These are phyloP conservation scores for Athrips mouffetella DNA, from an alignment of 2,888 invertebrate species.

Conservation along the genomic window DNA sequence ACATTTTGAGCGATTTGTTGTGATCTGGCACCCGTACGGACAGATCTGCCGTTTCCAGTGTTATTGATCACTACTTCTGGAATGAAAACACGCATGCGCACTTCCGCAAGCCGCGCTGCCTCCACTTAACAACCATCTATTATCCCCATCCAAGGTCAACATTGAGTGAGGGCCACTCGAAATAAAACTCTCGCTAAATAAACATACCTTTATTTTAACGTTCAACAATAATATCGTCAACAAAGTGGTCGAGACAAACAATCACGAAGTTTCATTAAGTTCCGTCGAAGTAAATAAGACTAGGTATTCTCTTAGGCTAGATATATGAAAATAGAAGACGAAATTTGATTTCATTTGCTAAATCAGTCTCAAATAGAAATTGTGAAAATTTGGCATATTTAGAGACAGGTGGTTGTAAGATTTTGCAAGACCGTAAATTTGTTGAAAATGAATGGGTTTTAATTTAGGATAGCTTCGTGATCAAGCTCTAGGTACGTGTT, in stretches of 20 bases:
- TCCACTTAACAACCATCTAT: conserved; percentile 26
- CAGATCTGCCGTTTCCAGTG: conserved; percentile 40
- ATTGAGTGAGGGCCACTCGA: conserved; percentile 30
- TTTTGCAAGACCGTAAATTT: conserved; percentile 21
- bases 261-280: conserved; percentile 10
- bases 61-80: conserved; percentile 59
- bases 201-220: conserved; percentile 55
- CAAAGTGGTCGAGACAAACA: conserved; percentile 42
- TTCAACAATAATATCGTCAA: conserved; percentile 42
- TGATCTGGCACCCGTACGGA: conserved; percentile 43
- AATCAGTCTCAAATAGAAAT: conserved; percentile 70
- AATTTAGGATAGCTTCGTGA: background rate
- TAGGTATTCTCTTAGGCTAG: conserved; percentile 25
- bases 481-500: no score
- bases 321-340: conserved; percentile 62
- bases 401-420: conserved; percentile 27
- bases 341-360: conserved; percentile 62
- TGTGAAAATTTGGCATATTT: conserved; percentile 52
- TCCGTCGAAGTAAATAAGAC: conserved; percentile 33
- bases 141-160: conserved; percentile 47
- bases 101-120: conserved; percentile 50
- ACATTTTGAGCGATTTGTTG: conserved; percentile 58
- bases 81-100: conserved; percentile 57
- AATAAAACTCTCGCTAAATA: conserved; percentile 45
- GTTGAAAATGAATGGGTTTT: conserved; percentile 21